These are phyloP conservation scores for Gasteruption jaculator DNA, from an alignment of 2,888 invertebrate species.

Conservation along the genomic window DNA sequence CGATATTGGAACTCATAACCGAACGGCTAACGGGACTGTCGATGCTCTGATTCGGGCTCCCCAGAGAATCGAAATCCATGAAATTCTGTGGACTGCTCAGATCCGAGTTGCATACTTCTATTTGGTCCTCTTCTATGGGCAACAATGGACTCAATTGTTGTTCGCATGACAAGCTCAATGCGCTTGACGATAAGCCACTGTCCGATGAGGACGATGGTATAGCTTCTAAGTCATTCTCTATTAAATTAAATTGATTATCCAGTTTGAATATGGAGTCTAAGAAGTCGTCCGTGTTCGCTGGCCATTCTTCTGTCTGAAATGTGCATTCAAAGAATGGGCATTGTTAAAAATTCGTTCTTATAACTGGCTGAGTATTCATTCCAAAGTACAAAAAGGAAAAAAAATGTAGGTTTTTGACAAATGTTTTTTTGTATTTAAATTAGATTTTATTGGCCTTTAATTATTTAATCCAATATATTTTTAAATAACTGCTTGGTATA, in stretches of 20 bases:
- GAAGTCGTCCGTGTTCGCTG: slow-evolving; percentile 59
- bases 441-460: too few relatives aligned
- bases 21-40: slow-evolving; percentile 35
- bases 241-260: slow-evolving; percentile 56
- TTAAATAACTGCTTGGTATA: too few relatives aligned
- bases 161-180: slow-evolving; percentile 49
- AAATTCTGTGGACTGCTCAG: slow-evolving; percentile 38
- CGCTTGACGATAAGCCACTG: slow-evolving; percentile 68
- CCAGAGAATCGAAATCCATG: slow-evolving; percentile 38
- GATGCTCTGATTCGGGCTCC: slow-evolving; percentile 39
- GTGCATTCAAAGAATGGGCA: slow-evolving; percentile 14
- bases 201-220: slow-evolving; percentile 62
- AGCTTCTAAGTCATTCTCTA: slow-evolving; percentile 55
- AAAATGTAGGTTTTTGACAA: not conserved
- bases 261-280: slow-evolving; percentile 67
- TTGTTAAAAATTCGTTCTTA: slow-evolving; percentile 5
- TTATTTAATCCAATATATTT: too few relatives aligned
- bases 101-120: slow-evolving; percentile 34
- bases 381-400: slow-evolving; percentile 4
- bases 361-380: not conserved
- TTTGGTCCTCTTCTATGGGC: slow-evolving; percentile 41
- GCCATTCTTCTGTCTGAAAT: slow-evolving; percentile 53
- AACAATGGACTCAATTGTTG: slow-evolving; percentile 58
- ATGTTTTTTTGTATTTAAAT: too few relatives aligned
- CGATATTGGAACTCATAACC: slow-evolving; percentile 41